Evolutionary conservation across 2,797 vertebrate species (phyloP), one percentile per base, ranked within the genome.

Genomic region (Todus mexicanus): DNA sequence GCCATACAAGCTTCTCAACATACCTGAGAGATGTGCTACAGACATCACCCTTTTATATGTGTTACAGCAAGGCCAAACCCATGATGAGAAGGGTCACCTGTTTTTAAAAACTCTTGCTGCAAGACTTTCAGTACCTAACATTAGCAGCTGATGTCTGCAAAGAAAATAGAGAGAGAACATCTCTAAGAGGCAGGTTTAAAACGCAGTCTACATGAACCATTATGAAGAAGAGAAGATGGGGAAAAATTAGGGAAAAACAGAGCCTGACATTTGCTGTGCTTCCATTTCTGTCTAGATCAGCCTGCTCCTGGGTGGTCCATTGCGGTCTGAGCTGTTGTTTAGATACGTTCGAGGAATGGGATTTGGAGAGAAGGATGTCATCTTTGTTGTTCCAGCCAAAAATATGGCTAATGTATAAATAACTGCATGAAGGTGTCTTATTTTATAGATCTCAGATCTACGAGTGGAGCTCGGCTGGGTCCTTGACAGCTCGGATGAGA

Each of bases 341-440:
- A 66, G 65, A 53, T 35, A 10, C 43, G 19, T 78, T 35, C 79
- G 87, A 95, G 66, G 61, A 75, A 19, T 5, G 23, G 51, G 48
- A 61, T 12, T 1, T 87, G 57, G 26, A 77, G 29, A 47, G 38
- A 59, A 84, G 77, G 84, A 77, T 70, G 48, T 78, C 21, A 47
- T 69, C 91, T 95, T 93, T 94, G 83, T 92, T 95, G 84, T 91
- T 83, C 43, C 45, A 50, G 87, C 78, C 93, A 94, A 93, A 84
- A 74, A 22, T 66, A 50, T 6, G 31, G 27, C 31, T 68, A 6
- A 45, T 33, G 31, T 37, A 19, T 59, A 75, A 94, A 82, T 92
- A 50, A 47, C 42, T 75, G 43, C 15, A 38, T 33, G 56, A 83
- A 87, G 50, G 84, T 94, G 45, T 82, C 86, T 89, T 9, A n/a